These are phyloP conservation scores for Drosophila subquinaria DNA, from an alignment of 2,888 invertebrate genomes.

Conservation along the genomic window DNA sequence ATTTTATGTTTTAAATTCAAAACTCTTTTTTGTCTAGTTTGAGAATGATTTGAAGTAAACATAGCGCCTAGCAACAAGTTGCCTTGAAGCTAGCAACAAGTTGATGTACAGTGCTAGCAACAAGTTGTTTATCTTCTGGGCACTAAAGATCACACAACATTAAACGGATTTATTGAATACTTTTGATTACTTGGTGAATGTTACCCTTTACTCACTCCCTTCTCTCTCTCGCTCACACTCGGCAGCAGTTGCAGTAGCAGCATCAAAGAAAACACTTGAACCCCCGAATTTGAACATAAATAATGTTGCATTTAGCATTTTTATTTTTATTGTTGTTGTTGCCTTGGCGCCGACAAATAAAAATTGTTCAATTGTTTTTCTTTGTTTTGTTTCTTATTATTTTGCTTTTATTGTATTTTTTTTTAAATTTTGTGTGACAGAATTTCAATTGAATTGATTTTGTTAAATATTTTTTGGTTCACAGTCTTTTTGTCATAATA, in stretches of 20 bases:
- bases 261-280: conserved; percentile 77
- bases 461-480: conserved; percentile 20
- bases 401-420: conserved; percentile 49
- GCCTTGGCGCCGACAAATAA: conserved; percentile 55
- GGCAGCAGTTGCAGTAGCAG: conserved; percentile 21
- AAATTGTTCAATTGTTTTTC: conserved; percentile 60
- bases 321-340: conserved; percentile 61
- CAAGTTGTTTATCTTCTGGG: not conserved
- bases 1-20: too few species aligned
- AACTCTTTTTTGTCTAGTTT: too few species aligned
- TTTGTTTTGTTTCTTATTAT: conserved; percentile 27
- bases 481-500: conserved; percentile 50
- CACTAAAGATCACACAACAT: not conserved
- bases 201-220: not conserved
- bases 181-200: not conserved
- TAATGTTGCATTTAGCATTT: conserved; percentile 56
- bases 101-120: not conserved
- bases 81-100: not conserved
- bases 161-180: not conserved
- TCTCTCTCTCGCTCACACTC: conserved; percentile 2
- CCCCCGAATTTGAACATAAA: conserved; percentile 69
- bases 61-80: not conserved
- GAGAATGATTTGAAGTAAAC: not conserved
- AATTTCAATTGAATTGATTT: conserved; percentile 33
- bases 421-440: conserved; percentile 28